phyloP scores from a whole-genome alignment of 2,113 vertebrate genomes.

The Tetrao urogallus region DNA sequence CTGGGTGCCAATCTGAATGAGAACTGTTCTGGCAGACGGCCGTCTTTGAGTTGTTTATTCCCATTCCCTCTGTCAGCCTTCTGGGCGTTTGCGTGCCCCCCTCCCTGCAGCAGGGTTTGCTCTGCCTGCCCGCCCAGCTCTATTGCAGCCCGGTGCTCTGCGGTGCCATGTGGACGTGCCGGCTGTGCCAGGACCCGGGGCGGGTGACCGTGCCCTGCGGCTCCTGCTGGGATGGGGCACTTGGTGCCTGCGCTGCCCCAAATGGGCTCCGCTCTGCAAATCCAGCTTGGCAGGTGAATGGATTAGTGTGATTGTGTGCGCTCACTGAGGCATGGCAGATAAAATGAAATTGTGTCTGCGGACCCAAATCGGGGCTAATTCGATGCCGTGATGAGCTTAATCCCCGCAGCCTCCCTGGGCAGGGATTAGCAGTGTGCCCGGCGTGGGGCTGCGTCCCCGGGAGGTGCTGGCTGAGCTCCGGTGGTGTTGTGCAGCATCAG shows the following conservation, averaged over 20 bases:
- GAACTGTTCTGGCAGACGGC: not conserved
- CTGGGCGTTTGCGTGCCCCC: not conserved
- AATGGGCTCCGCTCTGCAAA: slow-evolving; percentile 16
- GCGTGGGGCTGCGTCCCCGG: not conserved
- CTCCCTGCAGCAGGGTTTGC: not conserved
- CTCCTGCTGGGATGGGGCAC: not conserved
- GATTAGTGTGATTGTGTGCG: slow-evolving; percentile 34
- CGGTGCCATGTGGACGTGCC: not conserved
- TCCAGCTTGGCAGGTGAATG: not conserved
- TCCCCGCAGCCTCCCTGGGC: slow-evolving; percentile 8
- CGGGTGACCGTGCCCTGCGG: fast-evolving
- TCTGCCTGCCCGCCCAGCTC: not conserved
- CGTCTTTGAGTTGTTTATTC: not conserved
- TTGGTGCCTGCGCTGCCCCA: not conserved
- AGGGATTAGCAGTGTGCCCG: slow-evolving; percentile 9
- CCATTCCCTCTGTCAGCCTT: not conserved
- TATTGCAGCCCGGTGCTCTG: not conserved
- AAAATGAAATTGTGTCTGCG: slow-evolving; percentile 50
- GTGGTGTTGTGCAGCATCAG: not conserved
- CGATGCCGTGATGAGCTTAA: slow-evolving; percentile 27
- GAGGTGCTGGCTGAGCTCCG: not conserved
- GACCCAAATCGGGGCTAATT: slow-evolving; percentile 47
- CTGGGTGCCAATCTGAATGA: not conserved
- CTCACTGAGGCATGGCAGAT: not conserved
- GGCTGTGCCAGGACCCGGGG: not conserved